Evolutionary conservation across 2,888 invertebrate species (phyloP).

Genomic region (Drosophila putrida): DNA sequence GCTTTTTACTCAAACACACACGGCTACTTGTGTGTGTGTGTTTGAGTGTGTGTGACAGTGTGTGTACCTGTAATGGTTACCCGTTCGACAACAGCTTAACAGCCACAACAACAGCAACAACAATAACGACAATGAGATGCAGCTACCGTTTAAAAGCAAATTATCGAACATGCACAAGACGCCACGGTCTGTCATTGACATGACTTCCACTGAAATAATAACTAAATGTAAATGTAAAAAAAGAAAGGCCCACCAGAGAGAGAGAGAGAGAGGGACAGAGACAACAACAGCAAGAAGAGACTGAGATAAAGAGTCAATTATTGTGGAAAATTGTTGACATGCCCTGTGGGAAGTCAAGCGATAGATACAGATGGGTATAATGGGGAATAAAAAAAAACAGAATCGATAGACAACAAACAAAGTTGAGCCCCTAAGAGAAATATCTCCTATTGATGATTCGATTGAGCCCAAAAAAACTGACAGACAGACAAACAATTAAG

Average conservation of each 20-base stretch:
- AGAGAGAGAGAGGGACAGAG: neutral
- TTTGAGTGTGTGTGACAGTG: constrained; percentile 15
- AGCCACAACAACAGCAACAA: constrained; percentile 42
- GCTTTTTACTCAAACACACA: constrained; percentile 47
- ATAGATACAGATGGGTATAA: neutral
- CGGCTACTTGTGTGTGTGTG: neutral
- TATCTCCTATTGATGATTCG: constrained; percentile 3
- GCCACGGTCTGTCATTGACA: constrained; percentile 68
- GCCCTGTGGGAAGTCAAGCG: constrained; percentile 33
- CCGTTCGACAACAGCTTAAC: constrained; percentile 63
- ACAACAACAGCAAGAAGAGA: neutral
- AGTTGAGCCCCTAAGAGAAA: constrained; percentile 14
- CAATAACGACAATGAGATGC: constrained; percentile 43
- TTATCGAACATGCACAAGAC: constrained; percentile 74
- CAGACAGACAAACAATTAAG: constrained; percentile 32
- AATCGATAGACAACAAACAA: constrained; percentile 9
- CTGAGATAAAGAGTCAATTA: constrained; percentile 43
- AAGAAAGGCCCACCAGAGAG: constrained; percentile 13
- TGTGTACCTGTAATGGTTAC: constrained; percentile 60
- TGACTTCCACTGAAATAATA: constrained; percentile 46
- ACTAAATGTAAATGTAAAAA: constrained; percentile 40
- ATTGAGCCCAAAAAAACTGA: constrained; percentile 3
- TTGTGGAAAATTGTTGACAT: constrained; percentile 44
- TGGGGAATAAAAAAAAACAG: constrained; percentile 2
- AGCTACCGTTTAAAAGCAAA: constrained; percentile 78